Evolutionary conservation across 2,888 invertebrate genomes (phyloP).

Genomic region (Lochmaea crataegi): DNA sequence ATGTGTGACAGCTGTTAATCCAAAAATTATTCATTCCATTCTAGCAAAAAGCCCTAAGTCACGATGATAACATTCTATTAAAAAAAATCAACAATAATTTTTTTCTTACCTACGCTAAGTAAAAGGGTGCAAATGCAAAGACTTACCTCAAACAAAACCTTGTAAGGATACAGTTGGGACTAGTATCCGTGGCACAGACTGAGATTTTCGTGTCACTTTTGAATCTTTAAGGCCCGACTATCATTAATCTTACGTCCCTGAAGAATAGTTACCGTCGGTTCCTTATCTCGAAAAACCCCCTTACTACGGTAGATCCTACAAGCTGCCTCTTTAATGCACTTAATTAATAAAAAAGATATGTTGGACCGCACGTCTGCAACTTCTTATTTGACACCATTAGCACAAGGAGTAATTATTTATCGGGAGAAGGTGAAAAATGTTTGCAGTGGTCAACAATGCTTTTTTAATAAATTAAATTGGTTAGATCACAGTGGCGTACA

Average conservation of each 20-base stretch:
- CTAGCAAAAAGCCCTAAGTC: background rate
- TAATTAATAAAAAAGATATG: conserved; percentile 61
- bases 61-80: conserved; percentile 6
- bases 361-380: conserved; percentile 52
- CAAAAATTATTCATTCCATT: background rate
- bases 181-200: conserved; percentile 62
- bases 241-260: conserved; percentile 65
- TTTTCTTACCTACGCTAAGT: conserved; percentile 50
- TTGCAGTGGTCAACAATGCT: background rate
- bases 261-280: conserved; percentile 56
- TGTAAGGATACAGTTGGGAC: conserved; percentile 61
- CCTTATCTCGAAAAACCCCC: conserved; percentile 56
- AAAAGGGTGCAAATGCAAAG: conserved; percentile 49
- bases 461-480: background rate
- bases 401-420: conserved; percentile 37
- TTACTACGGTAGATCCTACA: conserved; percentile 56
- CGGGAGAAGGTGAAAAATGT: conserved; percentile 16
- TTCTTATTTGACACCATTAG: conserved; percentile 46
- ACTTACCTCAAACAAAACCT: conserved; percentile 61
- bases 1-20: background rate
- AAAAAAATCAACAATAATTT: conserved; percentile 22
- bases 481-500: background rate
- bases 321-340: conserved; percentile 59
- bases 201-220: conserved; percentile 68
- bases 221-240: conserved; percentile 63